Conservation (phyloP, 2,888 invertebrate species). For the Cheilosia vernalis region DNA sequence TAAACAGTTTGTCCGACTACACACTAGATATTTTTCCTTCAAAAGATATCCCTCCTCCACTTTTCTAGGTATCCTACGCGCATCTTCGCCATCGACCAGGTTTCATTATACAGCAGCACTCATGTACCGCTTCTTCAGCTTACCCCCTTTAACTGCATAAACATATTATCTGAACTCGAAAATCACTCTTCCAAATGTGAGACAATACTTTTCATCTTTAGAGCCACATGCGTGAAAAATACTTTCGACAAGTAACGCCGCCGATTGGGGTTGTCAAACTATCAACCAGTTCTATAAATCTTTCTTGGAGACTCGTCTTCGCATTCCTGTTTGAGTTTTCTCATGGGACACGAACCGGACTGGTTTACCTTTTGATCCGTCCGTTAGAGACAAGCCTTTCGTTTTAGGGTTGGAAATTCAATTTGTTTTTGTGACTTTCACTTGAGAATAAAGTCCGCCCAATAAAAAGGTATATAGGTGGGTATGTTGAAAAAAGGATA, state of each 20-base stretch:
- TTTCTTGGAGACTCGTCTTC: conserved; percentile 26
- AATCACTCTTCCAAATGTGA: neutral
- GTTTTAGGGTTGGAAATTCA: conserved; percentile 69
- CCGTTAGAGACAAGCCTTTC: conserved; percentile 42
- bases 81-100: too few species aligned
- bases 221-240: conserved; percentile 15
- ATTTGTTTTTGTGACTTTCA: conserved; percentile 61
- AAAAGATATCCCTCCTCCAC: too few species aligned
- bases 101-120: too few species aligned
- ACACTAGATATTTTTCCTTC: too few species aligned
- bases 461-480: conserved; percentile 38
- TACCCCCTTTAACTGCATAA: neutral
- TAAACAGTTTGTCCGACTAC: too few species aligned
- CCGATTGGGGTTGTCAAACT: conserved; percentile 50
- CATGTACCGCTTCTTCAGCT: too few species aligned
- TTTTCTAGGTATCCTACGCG: too few species aligned
- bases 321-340: conserved; percentile 16
- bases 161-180: neutral
- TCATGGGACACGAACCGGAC: conserved; percentile 41
- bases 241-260: conserved; percentile 11
- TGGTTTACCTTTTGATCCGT: conserved; percentile 65
- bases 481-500: conserved; percentile 22
- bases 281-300: conserved; percentile 66
- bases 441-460: conserved; percentile 50
- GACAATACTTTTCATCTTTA: conserved; percentile 6